Percentiles rank a stretch among this genome's conserved stretches.
These are phyloP conservation scores for Pardosa pseudoannulata DNA, from an alignment of 2,888 invertebrate species.

Conservation along the genomic window DNA sequence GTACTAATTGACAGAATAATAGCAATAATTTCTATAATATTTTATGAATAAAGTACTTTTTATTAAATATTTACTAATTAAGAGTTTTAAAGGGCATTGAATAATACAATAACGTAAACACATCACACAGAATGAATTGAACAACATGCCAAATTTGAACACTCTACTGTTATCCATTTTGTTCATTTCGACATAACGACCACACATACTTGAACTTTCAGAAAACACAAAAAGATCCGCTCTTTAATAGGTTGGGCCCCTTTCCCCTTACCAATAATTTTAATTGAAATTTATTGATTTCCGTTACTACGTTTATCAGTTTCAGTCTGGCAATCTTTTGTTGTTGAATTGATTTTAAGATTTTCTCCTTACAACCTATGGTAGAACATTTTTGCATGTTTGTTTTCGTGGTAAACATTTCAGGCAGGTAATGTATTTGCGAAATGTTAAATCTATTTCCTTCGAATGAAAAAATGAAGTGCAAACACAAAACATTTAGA, in stretches of 20 bases:
- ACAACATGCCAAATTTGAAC: too few relatives aligned
- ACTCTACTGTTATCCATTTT: neutral
- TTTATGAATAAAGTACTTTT: too few relatives aligned
- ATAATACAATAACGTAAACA: too few relatives aligned
- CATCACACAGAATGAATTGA: too few relatives aligned
- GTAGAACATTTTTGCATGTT: neutral
- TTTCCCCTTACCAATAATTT: neutral
- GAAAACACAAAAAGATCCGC: neutral
- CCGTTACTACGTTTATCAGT: neutral
- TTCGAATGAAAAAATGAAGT: neutral
- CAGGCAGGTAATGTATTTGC: neutral
- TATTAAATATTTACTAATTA: too few relatives aligned
- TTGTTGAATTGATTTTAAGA: neutral
- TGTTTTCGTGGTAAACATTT: neutral
- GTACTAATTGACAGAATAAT: too few relatives aligned
- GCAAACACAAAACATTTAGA: neutral
- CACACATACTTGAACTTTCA: neutral
- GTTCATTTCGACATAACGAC: neutral
- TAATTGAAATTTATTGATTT: conserved; percentile 5
- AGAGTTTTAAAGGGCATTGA: too few relatives aligned
- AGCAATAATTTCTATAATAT: too few relatives aligned
- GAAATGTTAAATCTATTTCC: neutral
- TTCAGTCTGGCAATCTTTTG: neutral
- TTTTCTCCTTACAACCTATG: neutral
- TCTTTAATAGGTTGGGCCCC: neutral